phyloP scores from a whole-genome alignment of 2,113 vertebrate species.

The Centropus bengalensis region DNA sequence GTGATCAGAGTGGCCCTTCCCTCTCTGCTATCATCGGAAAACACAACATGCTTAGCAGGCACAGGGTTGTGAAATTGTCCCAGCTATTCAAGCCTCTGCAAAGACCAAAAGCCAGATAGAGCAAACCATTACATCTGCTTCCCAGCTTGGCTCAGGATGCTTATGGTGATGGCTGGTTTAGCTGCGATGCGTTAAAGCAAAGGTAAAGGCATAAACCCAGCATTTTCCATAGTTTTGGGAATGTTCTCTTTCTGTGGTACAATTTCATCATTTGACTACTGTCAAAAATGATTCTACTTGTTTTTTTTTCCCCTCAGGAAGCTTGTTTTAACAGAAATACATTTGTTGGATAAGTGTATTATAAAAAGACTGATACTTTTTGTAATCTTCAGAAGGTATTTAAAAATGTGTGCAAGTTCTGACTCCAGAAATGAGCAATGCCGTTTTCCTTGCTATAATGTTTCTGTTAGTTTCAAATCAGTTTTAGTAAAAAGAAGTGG shows the following conservation, averaged over 20 bases:
- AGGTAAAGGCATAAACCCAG: neutral
- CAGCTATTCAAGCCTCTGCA: neutral
- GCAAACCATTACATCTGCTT: neutral
- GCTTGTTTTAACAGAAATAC: neutral
- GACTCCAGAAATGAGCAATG: neutral
- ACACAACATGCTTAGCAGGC: neutral
- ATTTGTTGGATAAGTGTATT: neutral
- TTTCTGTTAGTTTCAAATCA: neutral
- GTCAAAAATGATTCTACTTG: neutral
- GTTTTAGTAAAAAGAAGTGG: neutral
- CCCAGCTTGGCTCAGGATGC: neutral
- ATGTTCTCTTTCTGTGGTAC: fast-evolving
- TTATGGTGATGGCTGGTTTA: fast-evolving
- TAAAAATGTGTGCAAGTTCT: neutral
- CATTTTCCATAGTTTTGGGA: fast-evolving
- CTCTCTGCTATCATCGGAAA: neutral
- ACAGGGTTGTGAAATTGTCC: neutral
- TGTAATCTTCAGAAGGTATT: neutral
- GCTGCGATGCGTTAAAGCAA: neutral
- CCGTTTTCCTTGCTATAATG: neutral
- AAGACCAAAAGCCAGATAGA: neutral
- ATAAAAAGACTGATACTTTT: neutral
- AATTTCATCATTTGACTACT: neutral
- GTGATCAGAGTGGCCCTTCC: neutral
- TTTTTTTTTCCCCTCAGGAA: neutral